Evolutionary conservation across 2,797 vertebrate species (phyloP), one percentile per base, ranked within the genome.

Genomic region (Emydoidea blandingii): DNA sequence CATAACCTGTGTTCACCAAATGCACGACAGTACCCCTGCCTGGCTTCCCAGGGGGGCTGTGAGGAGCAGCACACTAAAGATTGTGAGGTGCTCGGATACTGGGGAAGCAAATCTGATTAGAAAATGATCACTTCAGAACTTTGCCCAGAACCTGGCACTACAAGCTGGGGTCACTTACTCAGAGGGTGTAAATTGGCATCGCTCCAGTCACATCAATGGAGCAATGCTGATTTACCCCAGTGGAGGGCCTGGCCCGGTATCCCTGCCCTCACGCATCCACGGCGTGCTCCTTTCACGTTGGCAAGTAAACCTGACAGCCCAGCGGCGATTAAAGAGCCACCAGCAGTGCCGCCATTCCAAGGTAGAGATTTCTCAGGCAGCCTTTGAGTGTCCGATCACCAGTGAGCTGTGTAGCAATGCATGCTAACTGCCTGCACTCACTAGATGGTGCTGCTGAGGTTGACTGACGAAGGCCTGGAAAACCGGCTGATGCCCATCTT

Each of bases 401-500:
- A 0, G 62, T 53, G 11, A 41, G 49, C 0, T 12, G 0, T 49
- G 41, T 2, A 6, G 57, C 2, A 19, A 37, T 2, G 57, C 53
- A 1, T 14, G 7, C 72, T 16, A 7, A 3, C n/a, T 49, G 86
- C 79, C 29, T 78, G 62, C 2, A 72, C 88, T 89, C 96, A 90
- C 76, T 6, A 97, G 97, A 93, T 97, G 97, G 96, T 76, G 94
- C 91, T 96, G 94, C 76, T 53, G 95, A 29, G 8, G 5, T 62
- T 52, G n/a, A 25, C 54, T 85, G 4, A 56, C 0, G 5, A 1
- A 57, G 62, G 76, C 52, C 41, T 65, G 1, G 56, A 34, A 23
- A 8, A 15, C 44, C 56, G 23, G 44, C 49, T 4, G 4, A 27
- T 23, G 19, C 27, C 47, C 56, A 37, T 6, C 34, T 65, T 87